Conservation (phyloP, 1,140 invertebrate species). For the Papilio glaucus region DNA sequence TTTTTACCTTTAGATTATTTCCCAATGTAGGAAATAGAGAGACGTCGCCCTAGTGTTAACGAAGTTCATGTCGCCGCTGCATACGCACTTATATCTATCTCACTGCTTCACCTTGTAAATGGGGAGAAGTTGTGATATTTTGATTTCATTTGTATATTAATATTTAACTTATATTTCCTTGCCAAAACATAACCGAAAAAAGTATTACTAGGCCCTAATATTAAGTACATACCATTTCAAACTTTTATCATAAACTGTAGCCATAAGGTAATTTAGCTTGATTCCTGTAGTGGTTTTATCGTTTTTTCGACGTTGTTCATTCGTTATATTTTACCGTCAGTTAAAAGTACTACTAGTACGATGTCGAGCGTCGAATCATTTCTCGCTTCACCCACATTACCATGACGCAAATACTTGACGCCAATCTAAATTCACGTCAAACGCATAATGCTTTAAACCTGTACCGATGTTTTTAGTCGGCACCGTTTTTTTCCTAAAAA, state of each 20-base stretch:
- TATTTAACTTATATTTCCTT: neutral
- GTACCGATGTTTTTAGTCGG: conserved; percentile 38
- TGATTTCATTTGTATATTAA: too few species aligned
- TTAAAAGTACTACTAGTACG: neutral
- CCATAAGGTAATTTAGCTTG: neutral
- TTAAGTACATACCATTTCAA: too few species aligned
- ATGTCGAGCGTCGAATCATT: conserved; percentile 13
- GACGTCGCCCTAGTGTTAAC: too few species aligned
- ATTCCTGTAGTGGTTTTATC: neutral
- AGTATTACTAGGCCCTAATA: too few species aligned
- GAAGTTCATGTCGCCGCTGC: too few species aligned
- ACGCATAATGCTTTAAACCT: conserved; percentile 22
- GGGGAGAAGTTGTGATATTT: too few species aligned
- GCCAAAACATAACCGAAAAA: neutral
- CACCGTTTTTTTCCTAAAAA: conserved; percentile 27
- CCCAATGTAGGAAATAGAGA: too few species aligned
- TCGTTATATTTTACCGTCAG: conserved; percentile 3
- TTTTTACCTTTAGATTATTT: too few species aligned
- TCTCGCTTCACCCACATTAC: conserved; percentile 10
- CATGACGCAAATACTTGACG: conserved; percentile 8
- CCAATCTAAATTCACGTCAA: conserved; percentile 25
- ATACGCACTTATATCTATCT: too few species aligned
- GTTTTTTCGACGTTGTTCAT: neutral
- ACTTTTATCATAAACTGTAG: too few species aligned
- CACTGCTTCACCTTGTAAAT: too few species aligned